Conservation (phyloP, 2,113 vertebrate species). For the Stegastes partitus region DNA sequence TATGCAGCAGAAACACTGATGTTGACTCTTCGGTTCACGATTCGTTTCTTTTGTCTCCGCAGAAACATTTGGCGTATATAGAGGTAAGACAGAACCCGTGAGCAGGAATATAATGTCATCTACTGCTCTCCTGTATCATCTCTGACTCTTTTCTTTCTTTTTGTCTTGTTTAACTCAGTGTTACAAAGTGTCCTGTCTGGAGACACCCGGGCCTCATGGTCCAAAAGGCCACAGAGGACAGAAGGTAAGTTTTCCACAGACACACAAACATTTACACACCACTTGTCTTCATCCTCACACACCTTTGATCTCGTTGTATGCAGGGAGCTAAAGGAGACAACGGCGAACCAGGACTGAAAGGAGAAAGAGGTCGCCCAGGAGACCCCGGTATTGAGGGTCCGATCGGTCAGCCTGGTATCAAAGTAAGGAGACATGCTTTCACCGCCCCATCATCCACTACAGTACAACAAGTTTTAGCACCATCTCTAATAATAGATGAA, state of each 20-base stretch:
- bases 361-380: conserved; percentile 90
- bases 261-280: not conserved
- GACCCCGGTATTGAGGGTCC: conserved; percentile 98
- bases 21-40: conserved; percentile 5
- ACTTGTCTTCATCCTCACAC: not conserved
- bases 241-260: conserved; percentile 74
- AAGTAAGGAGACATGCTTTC: conserved; percentile 83
- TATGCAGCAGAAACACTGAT: not conserved
- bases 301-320: not conserved
- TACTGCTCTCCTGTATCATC: not conserved
- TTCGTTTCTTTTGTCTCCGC: conserved; percentile 56
- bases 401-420: conserved; percentile 95
- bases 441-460: not conserved
- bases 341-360: conserved; percentile 88
- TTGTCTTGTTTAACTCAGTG: conserved; percentile 69
- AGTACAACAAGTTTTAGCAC: not conserved
- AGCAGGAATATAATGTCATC: not conserved
- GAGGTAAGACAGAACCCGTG: conserved; percentile 71
- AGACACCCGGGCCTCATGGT: conserved; percentile 76
- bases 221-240: conserved; percentile 81
- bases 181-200: conserved; percentile 77
- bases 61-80: conserved; percentile 78
- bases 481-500: not conserved
- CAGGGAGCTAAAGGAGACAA: conserved; percentile 96
- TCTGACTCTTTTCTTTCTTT: conserved; percentile 12